phyloP scores from a whole-genome alignment of 2,888 invertebrate species.

The Crossocerus cetratus region DNA sequence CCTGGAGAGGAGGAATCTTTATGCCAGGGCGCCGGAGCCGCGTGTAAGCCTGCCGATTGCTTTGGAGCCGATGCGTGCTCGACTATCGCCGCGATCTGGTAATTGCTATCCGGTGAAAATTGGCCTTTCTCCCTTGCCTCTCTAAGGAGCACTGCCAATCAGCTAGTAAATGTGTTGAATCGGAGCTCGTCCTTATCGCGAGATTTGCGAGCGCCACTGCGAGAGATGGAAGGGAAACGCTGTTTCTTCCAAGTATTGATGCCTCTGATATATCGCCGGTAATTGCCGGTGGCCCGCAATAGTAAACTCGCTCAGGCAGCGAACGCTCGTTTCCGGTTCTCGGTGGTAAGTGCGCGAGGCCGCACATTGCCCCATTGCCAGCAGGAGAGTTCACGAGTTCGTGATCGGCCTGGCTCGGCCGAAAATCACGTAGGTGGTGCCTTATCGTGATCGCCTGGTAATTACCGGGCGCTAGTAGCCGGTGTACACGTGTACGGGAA shows the following conservation, averaged over 20 bases:
- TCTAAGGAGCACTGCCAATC: too few relatives aligned
- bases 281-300: neutral
- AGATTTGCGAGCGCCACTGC: neutral
- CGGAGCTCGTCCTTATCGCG: neutral
- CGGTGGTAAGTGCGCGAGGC: neutral
- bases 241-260: neutral
- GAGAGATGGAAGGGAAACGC: neutral
- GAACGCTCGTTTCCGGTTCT: neutral
- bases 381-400: neutral
- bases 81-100: too few relatives aligned
- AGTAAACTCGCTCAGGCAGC: neutral
- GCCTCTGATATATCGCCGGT: too few relatives aligned
- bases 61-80: too few relatives aligned
- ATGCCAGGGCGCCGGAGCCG: too few relatives aligned
- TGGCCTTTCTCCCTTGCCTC: too few relatives aligned
- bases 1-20: too few relatives aligned
- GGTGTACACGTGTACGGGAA: constrained; percentile 16
- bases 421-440: constrained; percentile 1
- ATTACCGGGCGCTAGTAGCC: constrained; percentile 29
- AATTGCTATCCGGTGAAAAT: too few relatives aligned
- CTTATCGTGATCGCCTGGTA: constrained; percentile 9
- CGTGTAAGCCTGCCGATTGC: too few relatives aligned
- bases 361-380: too few relatives aligned
- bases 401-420: neutral
- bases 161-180: constrained; percentile 6